Evolutionary conservation across 35 echinoderm and acorn worm genomes (phyloP).

Genomic region (Acanthaster planci): DNA sequence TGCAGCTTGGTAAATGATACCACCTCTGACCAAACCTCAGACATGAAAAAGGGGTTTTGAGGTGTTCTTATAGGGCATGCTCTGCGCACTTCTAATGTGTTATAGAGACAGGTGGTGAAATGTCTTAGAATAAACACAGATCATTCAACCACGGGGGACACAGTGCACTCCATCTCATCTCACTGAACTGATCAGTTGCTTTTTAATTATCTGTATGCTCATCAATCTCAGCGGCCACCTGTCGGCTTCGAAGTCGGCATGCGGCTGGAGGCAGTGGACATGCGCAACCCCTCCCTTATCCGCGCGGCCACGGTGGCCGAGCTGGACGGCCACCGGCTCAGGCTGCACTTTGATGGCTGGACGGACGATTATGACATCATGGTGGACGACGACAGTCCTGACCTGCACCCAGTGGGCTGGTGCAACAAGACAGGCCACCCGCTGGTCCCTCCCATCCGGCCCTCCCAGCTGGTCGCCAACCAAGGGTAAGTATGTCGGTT

Average conservation of each 20-base stretch:
- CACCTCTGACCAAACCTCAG: no score
- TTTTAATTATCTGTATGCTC: no score
- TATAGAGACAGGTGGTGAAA: no score
- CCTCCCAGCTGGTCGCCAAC: neutral
- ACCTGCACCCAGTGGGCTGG: slow-evolving; percentile 95
- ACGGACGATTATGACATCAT: slow-evolving; percentile 88
- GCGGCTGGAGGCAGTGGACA: slow-evolving; percentile 86
- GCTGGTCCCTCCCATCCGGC: slow-evolving; percentile 82
- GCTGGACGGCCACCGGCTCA: slow-evolving; percentile 66
- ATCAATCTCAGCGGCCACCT: slow-evolving; percentile 54
- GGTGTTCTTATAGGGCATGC: no score
- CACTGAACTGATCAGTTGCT: no score
- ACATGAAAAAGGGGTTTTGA: no score
- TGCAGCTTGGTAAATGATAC: no score
- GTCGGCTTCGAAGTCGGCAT: slow-evolving; percentile 74
- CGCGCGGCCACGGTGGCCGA: slow-evolving; percentile 73
- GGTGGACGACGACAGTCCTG: slow-evolving; percentile 83
- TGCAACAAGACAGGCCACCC: slow-evolving; percentile 90
- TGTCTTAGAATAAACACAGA: no score
- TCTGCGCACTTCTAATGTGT: no score
- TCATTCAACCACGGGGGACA: no score
- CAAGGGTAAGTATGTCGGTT: neutral
- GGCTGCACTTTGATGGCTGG: slow-evolving; percentile 99
- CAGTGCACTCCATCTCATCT: no score
- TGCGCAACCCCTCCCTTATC: slow-evolving; percentile 83